These are phyloP conservation scores for Drosophila helvetica DNA, from an alignment of 2,888 invertebrate species.

Conservation along the genomic window DNA sequence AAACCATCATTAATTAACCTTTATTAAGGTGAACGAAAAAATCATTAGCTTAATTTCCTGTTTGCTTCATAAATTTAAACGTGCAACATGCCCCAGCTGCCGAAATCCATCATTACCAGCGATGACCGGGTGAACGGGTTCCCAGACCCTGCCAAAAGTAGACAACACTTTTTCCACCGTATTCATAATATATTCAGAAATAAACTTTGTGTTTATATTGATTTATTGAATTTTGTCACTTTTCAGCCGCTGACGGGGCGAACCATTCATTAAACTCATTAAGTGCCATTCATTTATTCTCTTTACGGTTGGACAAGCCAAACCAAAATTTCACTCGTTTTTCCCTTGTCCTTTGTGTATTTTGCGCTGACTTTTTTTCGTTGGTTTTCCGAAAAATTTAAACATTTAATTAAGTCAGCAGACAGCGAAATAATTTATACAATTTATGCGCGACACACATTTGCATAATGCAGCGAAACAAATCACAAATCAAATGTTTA, in stretches of 20 bases:
- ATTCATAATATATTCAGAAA: conserved; percentile 3
- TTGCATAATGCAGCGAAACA: conserved; percentile 73
- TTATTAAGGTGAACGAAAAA: conserved; percentile 3
- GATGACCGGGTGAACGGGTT: conserved; percentile 25
- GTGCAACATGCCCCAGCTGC: background rate
- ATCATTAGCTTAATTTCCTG: conserved; percentile 24
- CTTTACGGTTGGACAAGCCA: background rate
- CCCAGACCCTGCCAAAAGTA: conserved; percentile 5
- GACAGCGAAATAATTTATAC: conserved; percentile 62
- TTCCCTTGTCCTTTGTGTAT: background rate
- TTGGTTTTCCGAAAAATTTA: conserved; percentile 39
- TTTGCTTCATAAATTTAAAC: conserved; percentile 16
- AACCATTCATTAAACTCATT: conserved; percentile 34
- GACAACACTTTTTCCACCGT: conserved; percentile 10
- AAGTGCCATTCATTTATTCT: conserved; percentile 12
- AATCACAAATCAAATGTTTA: conserved; percentile 71
- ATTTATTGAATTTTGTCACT: conserved; percentile 29
- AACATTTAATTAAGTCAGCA: conserved; percentile 68
- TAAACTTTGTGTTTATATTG: conserved; percentile 21
- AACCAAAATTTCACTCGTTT: background rate
- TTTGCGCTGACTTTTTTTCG: conserved; percentile 20
- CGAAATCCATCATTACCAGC: conserved; percentile 9
- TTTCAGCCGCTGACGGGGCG: conserved; percentile 8
- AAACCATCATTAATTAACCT: background rate
- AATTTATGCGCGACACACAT: conserved; percentile 66